Base-by-base conservation (phyloP, 2,113 vertebrate genomes). In the Paracyprichromis sp. region DNA sequence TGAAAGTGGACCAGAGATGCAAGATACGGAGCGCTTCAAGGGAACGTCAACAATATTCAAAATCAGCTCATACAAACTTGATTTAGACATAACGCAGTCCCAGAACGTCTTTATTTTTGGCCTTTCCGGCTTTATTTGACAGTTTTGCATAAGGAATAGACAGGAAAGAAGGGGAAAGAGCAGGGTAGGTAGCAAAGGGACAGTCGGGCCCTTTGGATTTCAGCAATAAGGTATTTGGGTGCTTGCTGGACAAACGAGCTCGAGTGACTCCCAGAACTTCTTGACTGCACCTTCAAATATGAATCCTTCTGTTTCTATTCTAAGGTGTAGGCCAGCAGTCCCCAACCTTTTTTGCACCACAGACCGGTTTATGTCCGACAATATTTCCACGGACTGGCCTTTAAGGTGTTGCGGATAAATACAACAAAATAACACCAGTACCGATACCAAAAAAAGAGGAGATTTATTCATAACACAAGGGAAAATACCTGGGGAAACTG, bases 21-120 rank as follows among this genome's bases (percentile, higher is more conserved):
- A 76, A 29, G 24, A 47, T 26, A 1, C 0, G 0, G 24, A 17
- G 9, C 4, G 1, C 40, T 76, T 76, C 4, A 47, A 29, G 24
- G 71, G 1, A 17, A 76, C 1, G 3, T 29, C 43, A 47, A 47
- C 69, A 43, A 16, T 26, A 16, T 43, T 71, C 5, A 43, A 71
- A 71, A 3, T 71, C n/a, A 71, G 66, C 66, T 43, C 38, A 43
- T 6, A 16, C 38, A 43, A 71, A 26, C 66, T 43, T 24, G n/a
- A 71, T 71, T 63, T 63, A 63, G 9, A 19, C 31, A 63, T 36
- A 63, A 36, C 2, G 57, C 0, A 61, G 57, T 61, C 57, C 57
- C 29, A 61, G 9, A 61, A 61, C 9, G 0, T 63, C 59, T 63
- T 34, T 63, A 63, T 63, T 34, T 63, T 63, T 63, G 29, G 6